Base-by-base conservation (phyloP, 2,888 invertebrate species). In the Choristoneura rosaceana region DNA sequence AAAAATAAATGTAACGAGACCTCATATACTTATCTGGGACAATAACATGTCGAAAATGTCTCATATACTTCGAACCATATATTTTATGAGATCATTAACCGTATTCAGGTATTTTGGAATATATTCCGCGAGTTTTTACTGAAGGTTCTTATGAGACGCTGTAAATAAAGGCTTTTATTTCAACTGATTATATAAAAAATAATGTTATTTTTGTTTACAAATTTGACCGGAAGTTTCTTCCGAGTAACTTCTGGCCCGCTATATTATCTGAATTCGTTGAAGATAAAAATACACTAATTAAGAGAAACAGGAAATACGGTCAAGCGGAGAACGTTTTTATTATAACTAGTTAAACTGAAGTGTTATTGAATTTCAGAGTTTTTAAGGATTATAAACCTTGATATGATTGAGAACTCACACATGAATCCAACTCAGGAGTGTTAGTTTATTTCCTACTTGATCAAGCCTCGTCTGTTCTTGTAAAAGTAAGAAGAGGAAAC, bases 131-230 rank as follows among this genome's bases (percentile, higher is more conserved):
- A 45, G 14, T 34, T 50, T 55, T 15, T 8, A 66, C n/a, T 8
- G 52, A 71, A 71, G 71, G 71, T 45, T 66, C 12, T 17, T 67
- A 43, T 38, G 15, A 60, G 50, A 60, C 61, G 52, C 45, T 71
- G 66, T 50, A 65, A 60, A 70, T 38, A 60, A 38, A 25, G 1
- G n/a, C 8, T 60, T 33, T 34, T 33, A 60, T 71, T 66, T 71
- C 60, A 65, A 43, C 52, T 55, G 41, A 15, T 34, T 7, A 12
- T 47, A 7, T 47, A n/a, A 14, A n/a, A n/a, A 47, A 47, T 14
- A 47, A 15, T 60, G 17, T 14, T 60, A n/a, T 4, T 66, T 45
- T 63, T 12, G 43, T 38, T 61, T 0, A 17, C 25, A 45, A 67
- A 10, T 8, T 50, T 9, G 9, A 50, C 25, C 55, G 64, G 64